These are phyloP conservation scores for Remorina albescens DNA, from an alignment of 2,797 vertebrate genomes.

Conservation along the genomic window DNA sequence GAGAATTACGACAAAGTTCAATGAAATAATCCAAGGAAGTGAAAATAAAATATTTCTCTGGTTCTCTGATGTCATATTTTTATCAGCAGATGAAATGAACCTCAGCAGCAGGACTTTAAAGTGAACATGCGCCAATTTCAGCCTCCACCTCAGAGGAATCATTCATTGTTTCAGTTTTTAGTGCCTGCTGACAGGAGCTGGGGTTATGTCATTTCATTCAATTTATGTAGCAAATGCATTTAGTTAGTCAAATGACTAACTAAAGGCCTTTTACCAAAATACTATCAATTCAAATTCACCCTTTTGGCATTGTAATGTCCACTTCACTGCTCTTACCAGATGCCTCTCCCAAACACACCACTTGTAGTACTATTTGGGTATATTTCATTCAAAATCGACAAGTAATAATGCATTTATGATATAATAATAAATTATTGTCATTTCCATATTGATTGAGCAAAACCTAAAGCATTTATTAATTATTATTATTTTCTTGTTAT, in stretches of 20 bases:
- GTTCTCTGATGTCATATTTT: neutral
- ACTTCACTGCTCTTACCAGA: neutral
- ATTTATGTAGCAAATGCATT: slow-evolving; percentile 31
- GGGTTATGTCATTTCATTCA: slow-evolving; percentile 25
- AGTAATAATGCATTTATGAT: neutral
- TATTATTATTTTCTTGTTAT: too few species aligned
- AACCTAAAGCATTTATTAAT: neutral
- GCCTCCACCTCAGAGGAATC: slow-evolving; percentile 17
- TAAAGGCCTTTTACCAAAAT: slow-evolving; percentile 3
- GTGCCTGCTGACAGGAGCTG: slow-evolving; percentile 32
- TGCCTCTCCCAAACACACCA: neutral
- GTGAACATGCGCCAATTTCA: slow-evolving; percentile 14
- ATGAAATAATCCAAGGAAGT: slow-evolving; percentile 4
- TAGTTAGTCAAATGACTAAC: slow-evolving; percentile 20
- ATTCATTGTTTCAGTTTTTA: slow-evolving; percentile 36
- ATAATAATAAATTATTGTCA: neutral
- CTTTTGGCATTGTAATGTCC: slow-evolving; percentile 2
- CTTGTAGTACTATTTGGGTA: too few species aligned
- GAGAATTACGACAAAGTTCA: neutral
- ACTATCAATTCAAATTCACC: neutral
- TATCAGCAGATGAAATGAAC: slow-evolving; percentile 30
- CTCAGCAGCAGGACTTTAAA: slow-evolving; percentile 13
- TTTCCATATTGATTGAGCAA: neutral
- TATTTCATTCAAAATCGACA: neutral
- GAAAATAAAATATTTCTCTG: neutral